These are phyloP conservation scores for Zaprionus kolodkinae DNA, from an alignment of 1,140 invertebrate species.

Conservation along the genomic window DNA sequence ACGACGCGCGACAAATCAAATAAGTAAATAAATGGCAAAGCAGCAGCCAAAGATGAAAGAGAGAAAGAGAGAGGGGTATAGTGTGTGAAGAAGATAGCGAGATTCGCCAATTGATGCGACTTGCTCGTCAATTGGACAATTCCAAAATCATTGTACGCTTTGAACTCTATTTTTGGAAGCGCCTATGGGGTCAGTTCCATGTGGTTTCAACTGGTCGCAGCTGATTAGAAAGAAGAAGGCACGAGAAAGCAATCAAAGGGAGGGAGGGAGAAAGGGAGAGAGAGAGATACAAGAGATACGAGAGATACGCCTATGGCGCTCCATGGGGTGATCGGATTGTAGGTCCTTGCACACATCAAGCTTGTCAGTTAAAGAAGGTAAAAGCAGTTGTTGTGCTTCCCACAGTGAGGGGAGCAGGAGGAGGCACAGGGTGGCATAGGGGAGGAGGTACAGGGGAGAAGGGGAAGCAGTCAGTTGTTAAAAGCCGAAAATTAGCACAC, in stretches of 20 bases:
- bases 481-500: slow-evolving; percentile 47
- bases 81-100: neutral
- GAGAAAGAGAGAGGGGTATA: neutral
- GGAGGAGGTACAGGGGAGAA: neutral
- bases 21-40: slow-evolving; percentile 57
- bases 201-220: slow-evolving; percentile 10
- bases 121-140: slow-evolving; percentile 45
- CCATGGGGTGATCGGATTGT: slow-evolving; percentile 1
- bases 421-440: neutral
- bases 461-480: slow-evolving; percentile 42
- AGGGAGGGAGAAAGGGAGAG: neutral
- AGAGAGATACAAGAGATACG: too few relatives aligned
- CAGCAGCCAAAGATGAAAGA: slow-evolving; percentile 26
- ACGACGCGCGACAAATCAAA: slow-evolving; percentile 69
- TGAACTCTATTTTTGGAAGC: slow-evolving; percentile 39
- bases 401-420: neutral
- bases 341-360: neutral
- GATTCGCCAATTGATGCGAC: slow-evolving; percentile 39
- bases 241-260: neutral
- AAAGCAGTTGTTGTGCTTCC: neutral
- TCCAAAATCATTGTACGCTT: slow-evolving; percentile 41
- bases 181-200: slow-evolving; percentile 17
- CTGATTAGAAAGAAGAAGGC: neutral
- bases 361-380: neutral
- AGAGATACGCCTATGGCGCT: neutral